Conservation (phyloP, 2,797 vertebrate genomes). For the Lagorchestes hirsutus region DNA sequence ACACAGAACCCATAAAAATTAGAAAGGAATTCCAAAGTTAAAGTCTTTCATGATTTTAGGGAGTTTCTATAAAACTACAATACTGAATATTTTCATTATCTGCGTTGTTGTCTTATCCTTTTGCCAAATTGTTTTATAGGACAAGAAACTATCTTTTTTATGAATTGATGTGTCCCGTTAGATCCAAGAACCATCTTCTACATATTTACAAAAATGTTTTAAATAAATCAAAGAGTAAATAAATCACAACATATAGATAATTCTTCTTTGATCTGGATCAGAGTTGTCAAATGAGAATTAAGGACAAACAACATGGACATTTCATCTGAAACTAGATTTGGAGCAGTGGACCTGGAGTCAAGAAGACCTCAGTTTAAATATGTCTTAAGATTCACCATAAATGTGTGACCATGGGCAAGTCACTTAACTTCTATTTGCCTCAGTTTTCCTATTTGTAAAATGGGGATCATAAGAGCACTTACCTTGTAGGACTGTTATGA, state of each 20-base stretch:
- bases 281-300: background rate
- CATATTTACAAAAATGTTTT: background rate
- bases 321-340: background rate
- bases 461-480: background rate
- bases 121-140: background rate
- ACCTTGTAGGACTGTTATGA: background rate
- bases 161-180: background rate
- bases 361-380: background rate
- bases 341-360: background rate
- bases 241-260: background rate
- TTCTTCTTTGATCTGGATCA: background rate
- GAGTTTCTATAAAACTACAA: background rate
- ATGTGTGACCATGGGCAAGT: background rate
- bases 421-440: background rate
- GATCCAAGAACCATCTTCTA: background rate
- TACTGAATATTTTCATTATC: background rate
- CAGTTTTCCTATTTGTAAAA: background rate
- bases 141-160: background rate
- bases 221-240: background rate
- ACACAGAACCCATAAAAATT: background rate
- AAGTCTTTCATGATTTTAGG: background rate
- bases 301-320: background rate
- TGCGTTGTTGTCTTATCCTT: background rate
- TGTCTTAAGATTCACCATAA: background rate
- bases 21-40: background rate